A percentile compares a stretch with the other conserved stretches of the same genome.
phyloP scores from a whole-genome alignment of 2,113 vertebrate species.

The Corythoichthys haematopterus region DNA sequence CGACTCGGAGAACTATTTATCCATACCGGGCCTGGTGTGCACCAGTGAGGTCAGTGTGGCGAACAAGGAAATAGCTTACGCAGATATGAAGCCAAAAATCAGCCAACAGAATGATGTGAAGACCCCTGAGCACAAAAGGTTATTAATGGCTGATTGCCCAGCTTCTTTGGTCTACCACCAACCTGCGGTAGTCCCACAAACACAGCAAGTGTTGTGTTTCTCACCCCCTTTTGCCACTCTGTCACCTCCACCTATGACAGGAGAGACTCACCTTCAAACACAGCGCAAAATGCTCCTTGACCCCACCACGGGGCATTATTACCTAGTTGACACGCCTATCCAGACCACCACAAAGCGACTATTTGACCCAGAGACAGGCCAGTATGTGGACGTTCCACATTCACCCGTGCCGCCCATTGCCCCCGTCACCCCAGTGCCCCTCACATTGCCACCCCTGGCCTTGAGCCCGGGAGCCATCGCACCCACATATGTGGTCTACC shows the following conservation, averaged over 20 bases:
- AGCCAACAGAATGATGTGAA: slow-evolving; percentile 36
- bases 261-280: slow-evolving; percentile 64
- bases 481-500: slow-evolving; percentile 87
- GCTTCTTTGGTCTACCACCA: slow-evolving; percentile 72
- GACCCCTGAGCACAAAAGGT: slow-evolving; percentile 40
- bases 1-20: slow-evolving; percentile 83
- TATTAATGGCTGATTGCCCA: slow-evolving; percentile 57
- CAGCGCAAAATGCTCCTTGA: slow-evolving; percentile 92
- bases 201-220: slow-evolving; percentile 73
- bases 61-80: slow-evolving; percentile 21
- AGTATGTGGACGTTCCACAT: slow-evolving; percentile 90
- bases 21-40: slow-evolving; percentile 74
- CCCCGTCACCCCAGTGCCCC: slow-evolving; percentile 58
- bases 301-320: slow-evolving; percentile 89
- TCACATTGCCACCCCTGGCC: slow-evolving; percentile 62
- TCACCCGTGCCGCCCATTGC: slow-evolving; percentile 56
- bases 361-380: slow-evolving; percentile 90
- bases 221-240: slow-evolving; percentile 63
- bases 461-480: slow-evolving; percentile 52
- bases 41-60: slow-evolving; percentile 43
- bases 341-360: slow-evolving; percentile 80
- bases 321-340: slow-evolving; percentile 88
- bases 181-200: slow-evolving; percentile 54
- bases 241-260: slow-evolving; percentile 50
- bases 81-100: slow-evolving; percentile 13